phyloP scores from a whole-genome alignment of 2,113 vertebrate genomes.

The Tachuris rubrigastra region DNA sequence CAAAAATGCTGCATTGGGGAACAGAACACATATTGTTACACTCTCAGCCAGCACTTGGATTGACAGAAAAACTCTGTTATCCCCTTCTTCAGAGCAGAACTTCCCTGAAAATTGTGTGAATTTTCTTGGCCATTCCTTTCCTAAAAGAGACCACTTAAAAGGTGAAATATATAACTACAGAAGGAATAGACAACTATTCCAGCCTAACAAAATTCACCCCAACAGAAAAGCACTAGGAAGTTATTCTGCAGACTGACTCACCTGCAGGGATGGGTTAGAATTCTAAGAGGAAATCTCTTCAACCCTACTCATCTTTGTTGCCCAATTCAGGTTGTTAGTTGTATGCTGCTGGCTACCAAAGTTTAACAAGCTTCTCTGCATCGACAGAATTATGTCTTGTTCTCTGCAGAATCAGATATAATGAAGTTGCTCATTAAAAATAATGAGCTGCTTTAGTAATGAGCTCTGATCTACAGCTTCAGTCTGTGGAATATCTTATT shows the following conservation, averaged over 20 bases:
- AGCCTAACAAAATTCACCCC: background rate
- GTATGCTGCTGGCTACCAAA: conserved; percentile 40
- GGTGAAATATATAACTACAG: background rate
- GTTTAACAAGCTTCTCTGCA: conserved; percentile 60
- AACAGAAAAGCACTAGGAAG: background rate
- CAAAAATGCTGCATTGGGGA: background rate
- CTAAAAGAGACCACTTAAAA: background rate
- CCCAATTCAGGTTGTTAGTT: conserved; percentile 10
- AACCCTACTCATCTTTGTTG: conserved; percentile 11
- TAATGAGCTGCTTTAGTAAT: conserved; percentile 74
- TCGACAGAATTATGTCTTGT: conserved; percentile 40
- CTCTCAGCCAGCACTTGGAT: background rate
- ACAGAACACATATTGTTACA: background rate
- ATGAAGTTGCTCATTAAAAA: conserved; percentile 79
- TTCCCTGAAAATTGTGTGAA: background rate
- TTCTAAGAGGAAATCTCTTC: background rate
- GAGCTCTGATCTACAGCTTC: conserved; percentile 68
- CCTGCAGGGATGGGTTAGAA: background rate
- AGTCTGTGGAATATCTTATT: conserved; percentile 62
- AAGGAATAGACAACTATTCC: background rate
- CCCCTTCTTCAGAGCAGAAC: background rate
- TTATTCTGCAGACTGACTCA: background rate
- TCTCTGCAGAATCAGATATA: conserved; percentile 69
- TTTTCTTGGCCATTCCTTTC: background rate
- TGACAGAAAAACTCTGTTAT: background rate